Evolutionary conservation across 2,888 invertebrate species (phyloP), one percentile per base, ranked within the genome.

Genomic region (Agrotis segetum): DNA sequence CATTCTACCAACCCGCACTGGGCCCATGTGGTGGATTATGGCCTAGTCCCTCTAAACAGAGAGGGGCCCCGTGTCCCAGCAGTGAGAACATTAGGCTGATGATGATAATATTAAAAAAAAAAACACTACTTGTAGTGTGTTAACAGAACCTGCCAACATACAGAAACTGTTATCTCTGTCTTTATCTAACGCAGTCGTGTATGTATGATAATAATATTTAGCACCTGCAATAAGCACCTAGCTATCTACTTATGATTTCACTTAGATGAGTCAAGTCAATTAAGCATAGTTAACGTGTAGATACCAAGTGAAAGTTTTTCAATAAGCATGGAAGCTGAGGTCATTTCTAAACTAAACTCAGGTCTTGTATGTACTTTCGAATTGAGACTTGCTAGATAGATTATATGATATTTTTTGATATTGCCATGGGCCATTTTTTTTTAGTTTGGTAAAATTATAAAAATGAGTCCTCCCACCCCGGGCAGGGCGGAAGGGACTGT

Each of bases 271-370:
- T n/a, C 16, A 76, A 72, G 71, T 53, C 46, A 55, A 66, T 67
- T 72, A 66, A 14, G 6, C 14, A 47, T 9, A 44, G 13, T 34
- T 50, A 50, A 19, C 50, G 16, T 44, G 13, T 34, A 29, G 17
- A 29, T 24, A 6, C 29, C 16, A 40, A 9, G 77, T 13, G 67
- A 76, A 76, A 72, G 77, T 76, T 46, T 56, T 76, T 16, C 49
- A 72, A 71, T 34, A 49, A 49, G 14, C 61, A 34, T 52, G 17
- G 17, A 34, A 24, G 4, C 3, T 76, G 16, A 46, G 29, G 67
- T 76, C 44, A 56, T 1, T 56, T 65, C 46, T 49, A 50, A 13
- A 50, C 17, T 19, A 67, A 50, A 29, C 55, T 44, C n/a, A 21
- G 21, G 13, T n/a, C 19, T 60, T 58, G 34, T 4, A n/a, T 14